These are phyloP conservation scores for Watsonalla binaria DNA, from an alignment of 2,888 invertebrate species.

Conservation along the genomic window DNA sequence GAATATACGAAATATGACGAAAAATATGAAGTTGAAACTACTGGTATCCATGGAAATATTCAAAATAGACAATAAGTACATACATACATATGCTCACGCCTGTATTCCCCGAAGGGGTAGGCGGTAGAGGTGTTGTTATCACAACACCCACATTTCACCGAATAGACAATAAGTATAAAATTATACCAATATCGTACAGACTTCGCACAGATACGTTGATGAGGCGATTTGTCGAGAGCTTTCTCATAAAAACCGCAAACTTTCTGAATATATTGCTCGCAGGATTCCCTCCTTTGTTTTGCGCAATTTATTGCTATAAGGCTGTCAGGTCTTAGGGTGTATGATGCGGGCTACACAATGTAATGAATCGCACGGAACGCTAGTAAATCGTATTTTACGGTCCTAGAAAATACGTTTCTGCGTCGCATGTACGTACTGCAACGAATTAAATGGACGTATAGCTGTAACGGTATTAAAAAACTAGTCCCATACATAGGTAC, in stretches of 20 bases:
- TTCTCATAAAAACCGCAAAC: slow-evolving; percentile 53
- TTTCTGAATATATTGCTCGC: slow-evolving; percentile 46
- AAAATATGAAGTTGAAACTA: not conserved
- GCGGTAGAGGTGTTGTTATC: no score
- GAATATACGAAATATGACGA: slow-evolving; percentile 26
- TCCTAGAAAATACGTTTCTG: slow-evolving; percentile 22
- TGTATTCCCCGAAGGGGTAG: no score
- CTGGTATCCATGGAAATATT: not conserved
- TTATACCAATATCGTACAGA: slow-evolving; percentile 19
- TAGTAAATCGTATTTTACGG: slow-evolving; percentile 32
- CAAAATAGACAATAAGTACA: slow-evolving; percentile 18
- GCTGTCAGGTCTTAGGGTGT: slow-evolving; percentile 27
- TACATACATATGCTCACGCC: no score
- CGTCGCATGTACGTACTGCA: slow-evolving; percentile 1
- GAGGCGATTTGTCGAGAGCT: slow-evolving; percentile 43
- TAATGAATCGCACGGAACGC: slow-evolving; percentile 29
- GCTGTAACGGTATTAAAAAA: slow-evolving; percentile 36
- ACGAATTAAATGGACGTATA: slow-evolving; percentile 11
- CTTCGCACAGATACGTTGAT: slow-evolving; percentile 30
- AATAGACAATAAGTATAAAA: slow-evolving; percentile 24
- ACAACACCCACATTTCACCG: no score
- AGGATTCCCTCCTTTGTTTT: slow-evolving; percentile 51
- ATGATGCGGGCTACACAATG: slow-evolving; percentile 46
- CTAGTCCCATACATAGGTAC: slow-evolving; percentile 15
- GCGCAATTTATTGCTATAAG: slow-evolving; percentile 45